Evolutionary conservation across 2,797 vertebrate genomes (phyloP), one percentile per base, ranked within the genome.

Genomic region (Catharus ustulatus): DNA sequence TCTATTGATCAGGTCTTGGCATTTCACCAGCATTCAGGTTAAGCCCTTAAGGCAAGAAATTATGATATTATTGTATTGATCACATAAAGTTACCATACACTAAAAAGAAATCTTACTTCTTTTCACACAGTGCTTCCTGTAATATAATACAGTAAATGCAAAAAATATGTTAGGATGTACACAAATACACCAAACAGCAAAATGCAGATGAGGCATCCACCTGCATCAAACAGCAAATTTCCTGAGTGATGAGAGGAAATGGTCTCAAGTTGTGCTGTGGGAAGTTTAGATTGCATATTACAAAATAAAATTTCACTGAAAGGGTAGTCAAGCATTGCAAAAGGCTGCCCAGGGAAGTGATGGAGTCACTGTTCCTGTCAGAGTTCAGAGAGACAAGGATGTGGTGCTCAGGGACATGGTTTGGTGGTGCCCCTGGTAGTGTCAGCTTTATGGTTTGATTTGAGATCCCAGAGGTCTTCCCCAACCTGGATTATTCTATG

Each of bases 311-410:
- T 27, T 36, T 42, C 51, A 52, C 18, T 19, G 34, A 36, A 58
- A 72, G 34, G 19, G 46, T 46, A 45, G 40, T 4, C 9, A 16
- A 64, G 24, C 24, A 34, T 2, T 77, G 38, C 29, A 77, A 58
- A 34, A 58, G 38, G 26, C n/a, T 89, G 45, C 21, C n/a, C 51
- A 46, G 40, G 46, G 45, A 52, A 42, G 26, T 23, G 51, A 8
- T 46, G 51, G 58, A 11, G n/a, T 12, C 64, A 13, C 29, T 38
- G 45, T 30, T 17, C 52, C 51, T 23, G 29, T 17, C 16, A 46
- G n/a, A 27, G 52, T 1, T 59, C 24, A 52, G 67, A 32, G 45
- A 10, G 1, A 7, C 0, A 1, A 40, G 34, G 51, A 40, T 45
- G 21, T 18, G 64, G 23, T 40, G 45, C 21, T 27, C 42, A 26